Percentiles rank a stretch among this genome's conserved stretches.
These are phyloP conservation scores for Volucella inanis DNA, from an alignment of 2,888 invertebrate species.

Conservation along the genomic window DNA sequence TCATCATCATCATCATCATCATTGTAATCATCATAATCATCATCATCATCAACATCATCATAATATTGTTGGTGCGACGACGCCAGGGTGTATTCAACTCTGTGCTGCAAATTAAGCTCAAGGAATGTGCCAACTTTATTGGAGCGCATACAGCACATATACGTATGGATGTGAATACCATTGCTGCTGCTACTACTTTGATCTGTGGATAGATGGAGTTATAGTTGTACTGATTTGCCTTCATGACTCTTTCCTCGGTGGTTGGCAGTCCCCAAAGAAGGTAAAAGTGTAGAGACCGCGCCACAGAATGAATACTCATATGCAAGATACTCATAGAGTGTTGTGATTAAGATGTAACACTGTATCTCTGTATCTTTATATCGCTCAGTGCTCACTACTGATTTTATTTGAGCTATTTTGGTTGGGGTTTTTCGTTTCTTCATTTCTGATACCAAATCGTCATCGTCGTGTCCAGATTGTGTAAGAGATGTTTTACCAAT, in stretches of 20 bases:
- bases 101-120: constrained; percentile 45
- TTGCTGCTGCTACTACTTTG: constrained; percentile 26
- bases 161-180: constrained; percentile 15
- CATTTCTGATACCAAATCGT: constrained; percentile 51
- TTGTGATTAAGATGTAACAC: constrained; percentile 59
- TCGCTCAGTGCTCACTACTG: background rate
- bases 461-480: constrained; percentile 28
- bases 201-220: constrained; percentile 50
- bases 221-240: constrained; percentile 40
- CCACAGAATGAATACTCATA: constrained; percentile 10
- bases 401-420: constrained; percentile 52
- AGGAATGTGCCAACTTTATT: constrained; percentile 73
- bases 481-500: constrained; percentile 36
- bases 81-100: constrained; percentile 65
- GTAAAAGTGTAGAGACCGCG: constrained; percentile 63
- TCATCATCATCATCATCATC: constrained; percentile 28
- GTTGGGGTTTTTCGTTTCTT: constrained; percentile 31
- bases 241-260: background rate
- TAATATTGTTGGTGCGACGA: constrained; percentile 15
- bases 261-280: constrained; percentile 39
- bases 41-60: constrained; percentile 27
- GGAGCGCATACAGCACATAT: constrained; percentile 68
- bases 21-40: constrained; percentile 2
- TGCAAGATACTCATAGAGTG: constrained; percentile 34
- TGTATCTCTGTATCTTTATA: constrained; percentile 13